Evolutionary conservation across 2,888 invertebrate species (phyloP), one percentile per base, ranked within the genome.

Genomic region (Drosophila mettleri): DNA sequence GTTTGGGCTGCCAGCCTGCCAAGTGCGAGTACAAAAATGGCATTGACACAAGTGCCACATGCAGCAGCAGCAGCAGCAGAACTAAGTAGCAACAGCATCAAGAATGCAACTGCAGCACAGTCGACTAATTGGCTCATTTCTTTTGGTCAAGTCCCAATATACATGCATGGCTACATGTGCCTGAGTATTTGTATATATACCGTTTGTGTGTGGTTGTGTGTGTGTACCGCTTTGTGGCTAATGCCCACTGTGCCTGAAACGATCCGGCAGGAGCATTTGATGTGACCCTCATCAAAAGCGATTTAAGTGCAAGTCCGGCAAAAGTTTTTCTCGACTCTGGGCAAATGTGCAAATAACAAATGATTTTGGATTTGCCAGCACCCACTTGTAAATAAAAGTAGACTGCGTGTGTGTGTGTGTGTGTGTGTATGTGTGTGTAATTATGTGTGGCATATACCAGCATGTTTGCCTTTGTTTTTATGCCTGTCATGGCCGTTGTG

Each of bases 331-430:
- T 51, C 52, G 18, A 16, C 38, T 74, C 80, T 68, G 77, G 84
- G 71, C 71, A 71, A 86, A 83, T 81, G 86, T 86, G 86, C 86
- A 82, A 82, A 82, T 82, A 82, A 86, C 81, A 82, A 82, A 82
- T 82, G 81, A 82, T 82, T 82, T 86, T 66, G 78, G 81, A 86
- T 83, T 80, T 86, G 80, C 78, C 81, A 74, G 70, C 86, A 70
- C 69, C 81, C 84, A 84, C 81, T 82, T 86, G 84, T 84, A 86
- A 82, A 82, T 82, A 84, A 80, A 83, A 82, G 68, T 69, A 58
- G 57, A 58, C 62, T 59, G 7, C 34, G 16, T 41, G 9, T 49
- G 3, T 20, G 4, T 6, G 33, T 14, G 8, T 36, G 43, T 45
- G 54, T 43, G 54, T 54, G 46, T 59, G 53, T 48, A 39, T 14